Conservation (phyloP, 1,140 invertebrate genomes). For the Amphibalanus amphitrite region DNA sequence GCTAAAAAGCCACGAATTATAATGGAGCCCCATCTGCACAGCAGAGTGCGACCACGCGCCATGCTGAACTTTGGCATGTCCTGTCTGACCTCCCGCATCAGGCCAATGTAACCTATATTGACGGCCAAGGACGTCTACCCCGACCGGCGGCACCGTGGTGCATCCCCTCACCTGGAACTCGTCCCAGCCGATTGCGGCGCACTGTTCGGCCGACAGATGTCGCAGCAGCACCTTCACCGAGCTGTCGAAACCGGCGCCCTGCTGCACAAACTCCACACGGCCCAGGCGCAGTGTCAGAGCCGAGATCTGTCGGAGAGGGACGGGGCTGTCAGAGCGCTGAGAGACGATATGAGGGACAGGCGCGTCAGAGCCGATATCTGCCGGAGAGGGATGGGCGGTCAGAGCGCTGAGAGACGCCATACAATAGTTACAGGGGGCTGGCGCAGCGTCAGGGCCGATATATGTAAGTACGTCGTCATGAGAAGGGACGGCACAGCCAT, state of each 20-base stretch:
- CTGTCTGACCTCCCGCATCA: background rate
- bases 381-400: background rate
- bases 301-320: slow-evolving; percentile 41
- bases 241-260: slow-evolving; percentile 53
- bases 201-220: slow-evolving; percentile 58
- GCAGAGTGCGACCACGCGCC: too few relatives aligned
- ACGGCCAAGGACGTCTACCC: too few relatives aligned
- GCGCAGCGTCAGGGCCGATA: slow-evolving; percentile 1
- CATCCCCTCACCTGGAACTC: slow-evolving; percentile 54
- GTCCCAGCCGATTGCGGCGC: slow-evolving; percentile 72
- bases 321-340: too few relatives aligned
- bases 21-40: too few relatives aligned
- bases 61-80: background rate
- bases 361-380: background rate
- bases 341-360: background rate
- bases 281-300: slow-evolving; percentile 62
- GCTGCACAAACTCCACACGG: slow-evolving; percentile 61
- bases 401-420: background rate
- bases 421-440: background rate
- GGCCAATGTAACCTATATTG: too few relatives aligned
- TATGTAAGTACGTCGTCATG: background rate
- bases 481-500: background rate
- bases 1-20: too few relatives aligned
- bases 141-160: too few relatives aligned
- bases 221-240: slow-evolving; percentile 54